Base-by-base conservation (phyloP, 2,113 vertebrate species). In the Xenus cinereus region DNA sequence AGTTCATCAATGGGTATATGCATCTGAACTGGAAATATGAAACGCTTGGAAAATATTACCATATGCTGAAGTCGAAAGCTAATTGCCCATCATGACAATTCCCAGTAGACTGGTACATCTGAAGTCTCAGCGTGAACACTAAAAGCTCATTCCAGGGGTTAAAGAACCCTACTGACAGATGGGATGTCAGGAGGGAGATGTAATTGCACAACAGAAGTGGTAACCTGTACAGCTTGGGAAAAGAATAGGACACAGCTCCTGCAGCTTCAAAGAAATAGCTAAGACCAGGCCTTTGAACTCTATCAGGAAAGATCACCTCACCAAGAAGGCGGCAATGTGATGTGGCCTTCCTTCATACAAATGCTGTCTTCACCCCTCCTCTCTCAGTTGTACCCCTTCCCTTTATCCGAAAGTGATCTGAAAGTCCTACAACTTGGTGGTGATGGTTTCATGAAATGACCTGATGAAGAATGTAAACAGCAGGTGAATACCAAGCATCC, bases 21-120 rank as follows among this genome's bases (percentile, higher is more conserved):
- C 27, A 35, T 69, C 43, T 82, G 62, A 93, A 73, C 84, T 76
- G 74, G 74, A 69, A 85, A 77, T 69, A 35, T 46, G 37, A 91
- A 93, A 76, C 68, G 28, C 74, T 80, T 73, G 51, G 66, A 79
- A 89, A 89, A 82, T 37, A 73, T 71, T 95, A 59, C 28, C 12
- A 19, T 79, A 16, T 46, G 27, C 53, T 37, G 71, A 92, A 92
- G 62, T 39, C 0, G 2, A 79, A 90, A 95, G 84, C 74, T 93
- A 95, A 89, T 91, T 96, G 71, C 69, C 82, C 77, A 89, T 94
- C 80, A 22, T 69, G 57, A 75, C 62, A 91, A 82, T 82, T 89
- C 74, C 73, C 30, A 0, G 76, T 41, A 87, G 69, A 66, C 46
- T 93, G 21, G 12, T 51, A 51, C 9, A 13, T 91, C 86, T 93